These are phyloP conservation scores for Psococerastis gibbosa DNA, from an alignment of 2,888 invertebrate genomes.

Conservation along the genomic window DNA sequence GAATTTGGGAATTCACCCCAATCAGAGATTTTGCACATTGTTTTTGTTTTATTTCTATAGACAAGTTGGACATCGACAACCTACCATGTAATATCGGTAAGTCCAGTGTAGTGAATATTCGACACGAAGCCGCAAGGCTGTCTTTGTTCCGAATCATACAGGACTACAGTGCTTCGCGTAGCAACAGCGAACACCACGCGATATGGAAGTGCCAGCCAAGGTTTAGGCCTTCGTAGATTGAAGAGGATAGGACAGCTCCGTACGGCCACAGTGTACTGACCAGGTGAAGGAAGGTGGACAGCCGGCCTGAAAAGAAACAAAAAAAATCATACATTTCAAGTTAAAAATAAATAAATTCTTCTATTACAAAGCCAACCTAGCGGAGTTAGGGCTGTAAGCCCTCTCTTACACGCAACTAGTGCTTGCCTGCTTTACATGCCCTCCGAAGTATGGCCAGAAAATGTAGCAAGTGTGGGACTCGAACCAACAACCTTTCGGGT, in stretches of 20 bases:
- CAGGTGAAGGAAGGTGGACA: conserved; percentile 55
- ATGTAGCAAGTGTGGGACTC: too few relatives aligned
- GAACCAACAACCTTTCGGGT: too few relatives aligned
- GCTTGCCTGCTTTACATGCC: too few relatives aligned
- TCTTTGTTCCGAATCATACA: conserved; percentile 75
- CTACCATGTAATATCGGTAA: conserved; percentile 74
- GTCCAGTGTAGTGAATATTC: conserved; percentile 74
- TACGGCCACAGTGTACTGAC: conserved; percentile 64
- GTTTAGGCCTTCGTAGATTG: conserved; percentile 35
- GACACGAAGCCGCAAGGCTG: conserved; percentile 61
- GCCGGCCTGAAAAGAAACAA: conserved; percentile 40
- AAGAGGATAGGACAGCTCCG: conserved; percentile 64
- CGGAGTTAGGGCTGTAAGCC: too few relatives aligned
- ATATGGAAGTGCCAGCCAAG: conserved; percentile 39
- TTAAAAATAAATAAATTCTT: conserved; percentile 2
- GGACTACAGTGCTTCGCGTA: conserved; percentile 63
- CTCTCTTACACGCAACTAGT: too few relatives aligned
- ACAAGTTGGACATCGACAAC: conserved; percentile 16
- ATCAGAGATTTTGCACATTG: too few relatives aligned
- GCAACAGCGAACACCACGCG: conserved; percentile 83
- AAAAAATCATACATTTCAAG: conserved; percentile 9
- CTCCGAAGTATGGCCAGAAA: too few relatives aligned
- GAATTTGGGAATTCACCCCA: too few relatives aligned
- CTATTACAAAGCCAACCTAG: conserved; percentile 11
- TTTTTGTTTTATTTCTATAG: too few relatives aligned